Percentiles rank a stretch among this genome's conserved stretches.
phyloP scores from a whole-genome alignment of 2,113 vertebrate species.

The Pionites leucogaster region DNA sequence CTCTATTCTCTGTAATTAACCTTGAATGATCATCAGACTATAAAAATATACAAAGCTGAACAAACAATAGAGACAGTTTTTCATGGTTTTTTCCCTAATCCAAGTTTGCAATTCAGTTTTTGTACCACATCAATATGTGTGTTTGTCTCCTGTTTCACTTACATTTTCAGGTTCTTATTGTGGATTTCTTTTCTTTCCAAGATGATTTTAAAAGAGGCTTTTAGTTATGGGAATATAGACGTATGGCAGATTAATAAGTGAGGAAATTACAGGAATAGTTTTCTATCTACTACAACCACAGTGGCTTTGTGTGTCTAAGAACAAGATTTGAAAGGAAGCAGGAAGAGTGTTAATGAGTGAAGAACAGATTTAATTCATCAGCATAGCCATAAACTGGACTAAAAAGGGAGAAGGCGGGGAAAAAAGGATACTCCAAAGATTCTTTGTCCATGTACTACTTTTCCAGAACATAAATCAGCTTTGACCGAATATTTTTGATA shows the following conservation, averaged over 20 bases:
- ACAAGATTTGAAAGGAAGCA: not conserved
- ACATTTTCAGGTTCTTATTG: not conserved
- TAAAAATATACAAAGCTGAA: constrained; percentile 35
- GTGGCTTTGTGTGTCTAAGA: not conserved
- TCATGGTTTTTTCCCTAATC: not conserved
- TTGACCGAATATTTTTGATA: not conserved
- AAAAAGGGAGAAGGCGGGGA: not conserved
- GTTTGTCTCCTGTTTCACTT: not conserved
- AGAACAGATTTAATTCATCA: not conserved
- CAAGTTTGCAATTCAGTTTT: not conserved
- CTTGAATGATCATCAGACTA: constrained; percentile 38
- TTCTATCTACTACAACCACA: not conserved
- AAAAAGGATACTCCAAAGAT: not conserved
- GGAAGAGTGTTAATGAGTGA: not conserved
- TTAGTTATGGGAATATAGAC: not conserved
- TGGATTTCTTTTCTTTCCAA: not conserved
- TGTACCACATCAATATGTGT: not conserved
- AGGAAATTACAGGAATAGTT: not conserved
- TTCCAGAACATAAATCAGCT: not conserved
- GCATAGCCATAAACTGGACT: not conserved
- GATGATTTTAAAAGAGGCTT: not conserved
- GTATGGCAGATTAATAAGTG: not conserved
- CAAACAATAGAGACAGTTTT: constrained; percentile 19
- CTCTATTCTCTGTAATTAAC: constrained; percentile 37
- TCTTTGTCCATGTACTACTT: not conserved